A percentile compares a stretch with the other conserved stretches of the same genome.
Evolutionary conservation across 2,797 vertebrate genomes (phyloP).

Genomic region (Ptychobarbus kaznakovi): DNA sequence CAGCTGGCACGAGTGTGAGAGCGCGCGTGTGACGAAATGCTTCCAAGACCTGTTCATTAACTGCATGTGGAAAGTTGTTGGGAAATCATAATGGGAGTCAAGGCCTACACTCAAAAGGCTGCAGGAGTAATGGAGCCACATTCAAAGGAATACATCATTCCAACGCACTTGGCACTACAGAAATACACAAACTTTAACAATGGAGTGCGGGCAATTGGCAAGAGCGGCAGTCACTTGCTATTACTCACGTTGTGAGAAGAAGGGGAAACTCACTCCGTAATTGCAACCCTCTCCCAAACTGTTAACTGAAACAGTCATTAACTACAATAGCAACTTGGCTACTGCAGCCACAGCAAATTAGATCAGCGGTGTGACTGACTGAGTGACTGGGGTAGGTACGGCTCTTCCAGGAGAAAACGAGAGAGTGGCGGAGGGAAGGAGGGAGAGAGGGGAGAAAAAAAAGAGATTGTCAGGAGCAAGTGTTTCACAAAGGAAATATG

Average conservation of each 20-base stretch:
- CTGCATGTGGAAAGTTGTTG: conserved; percentile 82
- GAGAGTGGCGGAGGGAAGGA: not conserved
- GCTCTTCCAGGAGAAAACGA: conserved; percentile 34
- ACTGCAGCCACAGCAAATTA: conserved; percentile 85
- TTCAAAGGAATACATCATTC: conserved; percentile 82
- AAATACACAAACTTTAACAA: conserved; percentile 85
- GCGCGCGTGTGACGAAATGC: conserved; percentile 66
- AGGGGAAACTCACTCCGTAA: conserved; percentile 79
- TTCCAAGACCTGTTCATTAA: conserved; percentile 83
- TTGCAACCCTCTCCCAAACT: conserved; percentile 82
- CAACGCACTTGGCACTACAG: conserved; percentile 76
- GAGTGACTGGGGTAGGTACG: conserved; percentile 62
- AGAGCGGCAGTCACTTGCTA: conserved; percentile 75
- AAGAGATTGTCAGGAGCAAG: not conserved
- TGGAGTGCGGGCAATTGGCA: conserved; percentile 81
- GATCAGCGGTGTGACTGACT: conserved; percentile 75
- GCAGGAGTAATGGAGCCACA: conserved; percentile 73
- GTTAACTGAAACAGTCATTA: conserved; percentile 87
- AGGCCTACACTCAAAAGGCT: conserved; percentile 41
- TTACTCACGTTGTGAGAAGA: conserved; percentile 76
- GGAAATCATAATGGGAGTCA: conserved; percentile 67
- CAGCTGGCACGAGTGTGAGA: conserved; percentile 63
- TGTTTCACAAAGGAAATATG: conserved; percentile 27
- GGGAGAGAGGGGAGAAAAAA: no score
- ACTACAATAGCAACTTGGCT: conserved; percentile 83